Base-by-base conservation (phyloP, 2,113 vertebrate genomes). In the Muscicapa adusta region DNA sequence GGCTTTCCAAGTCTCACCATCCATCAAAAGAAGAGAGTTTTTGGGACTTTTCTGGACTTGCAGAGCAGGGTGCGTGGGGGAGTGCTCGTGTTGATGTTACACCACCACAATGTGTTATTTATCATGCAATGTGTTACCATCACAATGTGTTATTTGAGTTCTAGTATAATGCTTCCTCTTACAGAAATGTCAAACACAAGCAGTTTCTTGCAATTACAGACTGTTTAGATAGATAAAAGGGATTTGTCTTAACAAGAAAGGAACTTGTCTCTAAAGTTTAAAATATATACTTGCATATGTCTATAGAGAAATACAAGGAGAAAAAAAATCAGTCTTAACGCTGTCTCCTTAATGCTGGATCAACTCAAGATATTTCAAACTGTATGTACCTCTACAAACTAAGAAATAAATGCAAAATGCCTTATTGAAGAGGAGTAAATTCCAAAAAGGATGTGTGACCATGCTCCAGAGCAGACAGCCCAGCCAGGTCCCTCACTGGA, bases 131-230 rank as follows among this genome's bases (percentile, higher is more conserved):
- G 4, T 38, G 63, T 89, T 84, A 56, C 20, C 79, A 48, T 47
- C 82, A 92, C 74, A 66, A 38, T 12, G 53, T 72, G 42, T 58
- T 89, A 82, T 86, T 81, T 97, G 24, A 62, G 62, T 60, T 93
- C 95, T 81, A 84, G 88, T 81, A 93, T 96, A 87, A 97, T 89
- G 65, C 62, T 77, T 89, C 50, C 71, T 91, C 62, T 94, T 73
- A 97, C 87, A 83, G 96, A 97, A 97, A 53, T 57, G 93, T 96
- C 80, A 98, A 83, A 87, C 31, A 18, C 71, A 84, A 56, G 17
- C 0, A 15, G 45, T 67, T 70, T 73, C 94, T 79, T 89, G 58
- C 67, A 86, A 95, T 86, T 94, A 54, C 80, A 83, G 86, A 73
- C n/a, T 67, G 36, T 51, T 89, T 31, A 0, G 0, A 57, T 61